Evolutionary conservation across 2,797 vertebrate genomes (phyloP), one percentile per base, ranked within the genome.

Genomic region (Ctenosaura bakeri): DNA sequence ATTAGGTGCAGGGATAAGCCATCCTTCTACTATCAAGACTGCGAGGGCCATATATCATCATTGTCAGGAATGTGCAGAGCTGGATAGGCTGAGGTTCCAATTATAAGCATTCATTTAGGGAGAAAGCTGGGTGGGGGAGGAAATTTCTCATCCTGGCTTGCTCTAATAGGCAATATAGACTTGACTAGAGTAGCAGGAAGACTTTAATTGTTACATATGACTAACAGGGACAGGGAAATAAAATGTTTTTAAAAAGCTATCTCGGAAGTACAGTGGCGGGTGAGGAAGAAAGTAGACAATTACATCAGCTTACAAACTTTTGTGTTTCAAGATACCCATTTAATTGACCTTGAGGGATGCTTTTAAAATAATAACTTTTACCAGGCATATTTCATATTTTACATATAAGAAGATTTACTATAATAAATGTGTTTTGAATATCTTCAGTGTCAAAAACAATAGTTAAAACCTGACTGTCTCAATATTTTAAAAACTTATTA

Each of bases 1-100:
- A 94, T 96, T 95, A 95, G 92, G 92, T 26, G 92, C 94, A 94
- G 94, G 85, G 50, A 96, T 92, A 95, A 96, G 90, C 91, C 93
- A 95, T 20, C 76, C 93, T 93, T 69, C 89, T 52, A 97, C 94
- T 92, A 38, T 89, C 96, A 90, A 90, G 92, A 56, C 50, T 90
- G 91, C 95, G 88, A 90, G 66, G 59, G 9, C 32, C 80, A 56
- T 2, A 54, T 83, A 87, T 9, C 80, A 54, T 73, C 26, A 83
- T 35, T 0, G 46, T 29, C 0, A 7, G 59, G 46, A 77, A 89
- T 88, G 87, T 4, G 32, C 64, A 50, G 80, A 83, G 71, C 85
- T 76, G 29, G 29, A 32, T 69, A 29, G 29, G 62, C 32, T 32
- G 73, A 87, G 24, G 62, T 89, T 87, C 80, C 88, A 91, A 46